Evolutionary conservation across 2,888 invertebrate species (phyloP).

Genomic region (Nemoura dubitans): DNA sequence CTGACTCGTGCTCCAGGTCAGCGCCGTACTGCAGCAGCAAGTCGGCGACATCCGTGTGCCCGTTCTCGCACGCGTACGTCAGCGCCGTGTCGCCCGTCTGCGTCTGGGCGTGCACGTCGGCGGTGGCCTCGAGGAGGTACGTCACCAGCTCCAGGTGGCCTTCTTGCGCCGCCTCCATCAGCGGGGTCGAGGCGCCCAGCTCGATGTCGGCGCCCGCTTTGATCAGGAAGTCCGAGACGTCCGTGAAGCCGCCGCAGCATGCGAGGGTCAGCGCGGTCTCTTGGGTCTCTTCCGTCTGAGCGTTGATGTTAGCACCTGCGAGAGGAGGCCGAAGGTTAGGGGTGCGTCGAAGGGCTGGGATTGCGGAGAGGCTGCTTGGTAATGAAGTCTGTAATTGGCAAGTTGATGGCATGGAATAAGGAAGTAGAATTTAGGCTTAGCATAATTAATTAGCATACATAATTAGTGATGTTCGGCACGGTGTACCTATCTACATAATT

Average conservation of each 20-base stretch:
- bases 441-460: too few species aligned
- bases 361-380: too few species aligned
- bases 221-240: constrained; percentile 94
- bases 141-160: constrained; percentile 91
- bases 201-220: constrained; percentile 95
- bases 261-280: constrained; percentile 95
- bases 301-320: constrained; percentile 90
- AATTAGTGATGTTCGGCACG: too few species aligned
- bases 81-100: constrained; percentile 95
- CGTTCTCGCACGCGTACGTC: constrained; percentile 98
- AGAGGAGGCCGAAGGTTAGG: neutral
- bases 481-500: too few species aligned
- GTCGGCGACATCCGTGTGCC: constrained; percentile 96
- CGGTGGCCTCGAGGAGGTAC: constrained; percentile 81
- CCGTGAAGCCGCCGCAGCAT: constrained; percentile 94
- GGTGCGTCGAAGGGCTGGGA: too few species aligned
- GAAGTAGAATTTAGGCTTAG: too few species aligned
- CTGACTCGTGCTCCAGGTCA: constrained; percentile 93
- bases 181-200: constrained; percentile 93
- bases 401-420: too few species aligned
- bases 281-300: constrained; percentile 98
- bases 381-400: too few species aligned
- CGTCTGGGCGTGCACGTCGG: constrained; percentile 93
- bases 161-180: constrained; percentile 99
- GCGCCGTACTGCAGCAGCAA: constrained; percentile 90